These are phyloP conservation scores for Synanthedon tipuliformis DNA, from an alignment of 2,888 invertebrate genomes.

Conservation along the genomic window DNA sequence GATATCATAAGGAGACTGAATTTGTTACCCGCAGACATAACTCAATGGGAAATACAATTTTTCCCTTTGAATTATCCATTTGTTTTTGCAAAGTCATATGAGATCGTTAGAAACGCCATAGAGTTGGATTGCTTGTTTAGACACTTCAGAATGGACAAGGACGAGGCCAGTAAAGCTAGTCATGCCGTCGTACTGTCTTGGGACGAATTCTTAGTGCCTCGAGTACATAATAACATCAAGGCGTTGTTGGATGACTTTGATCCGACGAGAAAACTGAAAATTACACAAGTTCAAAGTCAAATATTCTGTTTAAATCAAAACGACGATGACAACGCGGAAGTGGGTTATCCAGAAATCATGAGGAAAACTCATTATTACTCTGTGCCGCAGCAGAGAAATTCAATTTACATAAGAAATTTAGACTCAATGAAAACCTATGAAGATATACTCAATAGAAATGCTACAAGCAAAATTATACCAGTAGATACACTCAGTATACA, in stretches of 20 bases:
- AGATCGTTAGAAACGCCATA: constrained; percentile 60
- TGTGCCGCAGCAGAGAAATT: constrained; percentile 27
- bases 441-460: constrained; percentile 43
- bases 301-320: constrained; percentile 58
- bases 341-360: constrained; percentile 52
- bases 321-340: constrained; percentile 54
- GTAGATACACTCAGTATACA: constrained; percentile 48
- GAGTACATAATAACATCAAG: constrained; percentile 65
- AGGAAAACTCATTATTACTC: constrained; percentile 57
- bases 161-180: constrained; percentile 56
- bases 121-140: constrained; percentile 76
- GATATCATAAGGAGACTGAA: constrained; percentile 57
- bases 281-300: constrained; percentile 37
- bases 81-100: constrained; percentile 57
- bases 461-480: constrained; percentile 31
- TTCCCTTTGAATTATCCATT: constrained; percentile 77
- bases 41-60: constrained; percentile 68
- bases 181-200: constrained; percentile 70
- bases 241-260: constrained; percentile 67
- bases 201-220: constrained; percentile 76
- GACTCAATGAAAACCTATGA: constrained; percentile 56
- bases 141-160: constrained; percentile 65
- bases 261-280: constrained; percentile 41
- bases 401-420: constrained; percentile 46
- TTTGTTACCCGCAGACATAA: constrained; percentile 53